Conservation (phyloP, 2,797 vertebrate species). For the Oreochromis grahami region DNA sequence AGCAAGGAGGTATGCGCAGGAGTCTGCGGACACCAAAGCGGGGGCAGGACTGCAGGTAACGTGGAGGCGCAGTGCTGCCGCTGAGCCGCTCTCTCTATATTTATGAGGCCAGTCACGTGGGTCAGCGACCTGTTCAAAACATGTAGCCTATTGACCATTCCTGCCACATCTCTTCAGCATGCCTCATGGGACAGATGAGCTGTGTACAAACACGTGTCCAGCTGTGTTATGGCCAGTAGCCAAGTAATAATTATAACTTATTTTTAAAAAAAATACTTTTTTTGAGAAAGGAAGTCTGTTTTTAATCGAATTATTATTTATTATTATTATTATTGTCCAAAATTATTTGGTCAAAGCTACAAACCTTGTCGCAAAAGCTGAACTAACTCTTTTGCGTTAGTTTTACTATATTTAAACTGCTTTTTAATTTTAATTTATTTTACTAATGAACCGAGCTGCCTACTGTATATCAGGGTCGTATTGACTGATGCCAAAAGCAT, state of each 20-base stretch:
- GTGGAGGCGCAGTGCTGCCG: not conserved
- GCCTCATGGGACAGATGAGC: not conserved
- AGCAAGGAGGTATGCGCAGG: not conserved
- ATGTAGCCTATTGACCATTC: not conserved
- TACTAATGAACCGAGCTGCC: not conserved
- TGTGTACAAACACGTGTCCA: not conserved
- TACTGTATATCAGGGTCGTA: not conserved
- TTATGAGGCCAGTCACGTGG: slow-evolving; percentile 43
- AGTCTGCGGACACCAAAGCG: not conserved
- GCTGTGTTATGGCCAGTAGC: not conserved
- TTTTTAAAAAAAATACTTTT: not conserved
- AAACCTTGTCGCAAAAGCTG: not conserved
- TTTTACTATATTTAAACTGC: not conserved
- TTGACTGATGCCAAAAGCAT: not conserved
- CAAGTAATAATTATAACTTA: not conserved
- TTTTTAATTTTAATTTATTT: not conserved
- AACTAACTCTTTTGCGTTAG: not conserved
- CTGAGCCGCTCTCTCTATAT: not conserved
- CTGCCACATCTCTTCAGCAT: not conserved
- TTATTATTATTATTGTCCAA: not conserved
- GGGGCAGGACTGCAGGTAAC: not conserved
- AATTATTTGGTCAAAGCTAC: not conserved
- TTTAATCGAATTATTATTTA: not conserved
- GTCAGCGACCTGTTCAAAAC: not conserved
- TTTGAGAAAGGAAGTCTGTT: not conserved